phyloP scores from a whole-genome alignment of 92 coral and sea anemone species.

The Actinostola sp. region DNA sequence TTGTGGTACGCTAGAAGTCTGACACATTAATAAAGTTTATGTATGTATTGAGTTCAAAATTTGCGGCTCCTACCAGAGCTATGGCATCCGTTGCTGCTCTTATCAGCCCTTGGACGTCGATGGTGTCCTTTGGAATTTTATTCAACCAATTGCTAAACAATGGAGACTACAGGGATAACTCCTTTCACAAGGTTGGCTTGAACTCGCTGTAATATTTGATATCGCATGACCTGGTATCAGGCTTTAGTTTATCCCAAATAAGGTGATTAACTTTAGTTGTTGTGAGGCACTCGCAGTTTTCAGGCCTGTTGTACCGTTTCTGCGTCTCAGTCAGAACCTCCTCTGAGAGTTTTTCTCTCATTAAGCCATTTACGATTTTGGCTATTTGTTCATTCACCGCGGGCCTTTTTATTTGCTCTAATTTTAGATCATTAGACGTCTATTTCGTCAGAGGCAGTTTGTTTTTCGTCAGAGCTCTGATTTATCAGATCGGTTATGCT shows the following conservation, averaged over 20 bases:
- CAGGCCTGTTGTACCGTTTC: constrained; percentile 39
- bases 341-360: constrained; percentile 52
- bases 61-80: constrained; percentile 60
- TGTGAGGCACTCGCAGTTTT: constrained; percentile 44
- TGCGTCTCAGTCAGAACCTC: constrained; percentile 49
- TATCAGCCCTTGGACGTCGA: constrained; percentile 42
- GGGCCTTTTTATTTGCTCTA: constrained; percentile 40
- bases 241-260: constrained; percentile 57
- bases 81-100: constrained; percentile 45
- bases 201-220: constrained; percentile 47
- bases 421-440: constrained; percentile 37
- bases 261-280: constrained; percentile 54
- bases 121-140: constrained; percentile 32
- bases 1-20: no score
- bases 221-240: constrained; percentile 32
- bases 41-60: constrained; percentile 45
- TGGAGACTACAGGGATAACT: constrained; percentile 36
- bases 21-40: constrained; percentile 44
- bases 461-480: no score
- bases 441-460: no score
- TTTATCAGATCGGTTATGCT: no score
- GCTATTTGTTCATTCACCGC: constrained; percentile 40
- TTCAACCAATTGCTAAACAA: no score
- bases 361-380: constrained; percentile 24
- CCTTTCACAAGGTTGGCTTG: constrained; percentile 59